Percentiles rank a stretch among this genome's conserved stretches.
phyloP scores from a whole-genome alignment of 2,888 invertebrate genomes.

The Plagiodera versicolora region DNA sequence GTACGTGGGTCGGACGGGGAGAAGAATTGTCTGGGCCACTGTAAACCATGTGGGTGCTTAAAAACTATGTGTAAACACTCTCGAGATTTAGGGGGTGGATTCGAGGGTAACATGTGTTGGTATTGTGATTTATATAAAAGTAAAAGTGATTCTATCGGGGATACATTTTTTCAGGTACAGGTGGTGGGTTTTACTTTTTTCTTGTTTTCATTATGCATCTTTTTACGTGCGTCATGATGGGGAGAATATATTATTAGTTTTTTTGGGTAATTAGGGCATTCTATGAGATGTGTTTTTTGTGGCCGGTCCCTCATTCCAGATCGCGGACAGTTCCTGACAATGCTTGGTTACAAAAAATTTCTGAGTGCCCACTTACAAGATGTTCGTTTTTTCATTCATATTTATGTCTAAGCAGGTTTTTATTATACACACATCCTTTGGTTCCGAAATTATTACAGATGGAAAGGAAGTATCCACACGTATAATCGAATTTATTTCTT shows the following conservation, averaged over 20 bases:
- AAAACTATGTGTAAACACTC: conserved; percentile 38
- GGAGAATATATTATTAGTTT: conserved; percentile 27
- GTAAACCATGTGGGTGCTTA: conserved; percentile 33
- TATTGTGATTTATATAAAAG: conserved; percentile 39
- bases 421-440: not conserved
- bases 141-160: conserved; percentile 38
- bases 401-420: conserved; percentile 1
- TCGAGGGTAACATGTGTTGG: conserved; percentile 41
- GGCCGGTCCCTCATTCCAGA: conserved; percentile 14
- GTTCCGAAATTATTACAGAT: not conserved
- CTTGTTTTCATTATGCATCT: conserved; percentile 17
- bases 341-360: conserved; percentile 18
- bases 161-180: conserved; percentile 39
- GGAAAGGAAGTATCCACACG: too few relatives aligned
- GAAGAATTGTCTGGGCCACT: conserved; percentile 28
- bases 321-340: conserved; percentile 16
- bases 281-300: conserved; percentile 31
- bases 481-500: too few relatives aligned
- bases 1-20: conserved; percentile 4
- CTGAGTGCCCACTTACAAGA: conserved; percentile 24
- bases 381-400: conserved; percentile 26
- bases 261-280: conserved; percentile 31
- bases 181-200: conserved; percentile 38
- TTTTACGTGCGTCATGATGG: conserved; percentile 10
- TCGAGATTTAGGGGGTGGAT: conserved; percentile 39